Evolutionary conservation across 1,140 invertebrate species (phyloP).

Genomic region (Cheumatopsyche charites): DNA sequence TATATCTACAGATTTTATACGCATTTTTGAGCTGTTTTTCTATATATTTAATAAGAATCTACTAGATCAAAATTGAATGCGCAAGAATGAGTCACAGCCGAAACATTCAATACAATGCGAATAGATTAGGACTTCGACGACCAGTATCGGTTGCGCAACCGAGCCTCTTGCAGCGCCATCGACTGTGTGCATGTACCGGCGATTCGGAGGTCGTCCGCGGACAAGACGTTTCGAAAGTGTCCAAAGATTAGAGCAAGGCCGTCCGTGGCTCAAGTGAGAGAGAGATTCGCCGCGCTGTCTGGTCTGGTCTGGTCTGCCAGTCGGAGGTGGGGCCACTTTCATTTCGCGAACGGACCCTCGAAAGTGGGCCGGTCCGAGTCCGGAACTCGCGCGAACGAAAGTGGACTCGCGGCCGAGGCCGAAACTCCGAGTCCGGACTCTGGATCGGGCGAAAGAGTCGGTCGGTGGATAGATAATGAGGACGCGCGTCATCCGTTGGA

Average conservation of each 20-base stretch:
- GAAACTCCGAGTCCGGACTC: neutral
- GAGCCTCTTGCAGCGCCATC: neutral
- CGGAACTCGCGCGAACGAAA: neutral
- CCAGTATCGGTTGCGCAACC: constrained; percentile 6
- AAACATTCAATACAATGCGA: too few species aligned
- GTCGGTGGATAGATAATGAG: neutral
- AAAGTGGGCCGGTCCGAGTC: neutral
- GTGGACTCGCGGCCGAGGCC: neutral
- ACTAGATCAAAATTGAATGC: too few species aligned
- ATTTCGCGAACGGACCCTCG: constrained; percentile 15
- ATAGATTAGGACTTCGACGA: too few species aligned
- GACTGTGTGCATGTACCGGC: neutral
- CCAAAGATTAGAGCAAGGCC: constrained; percentile 17
- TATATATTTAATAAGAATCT: too few species aligned
- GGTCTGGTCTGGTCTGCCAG: constrained; percentile 30
- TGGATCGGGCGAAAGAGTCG: neutral
- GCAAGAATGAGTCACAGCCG: too few species aligned
- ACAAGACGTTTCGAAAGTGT: constrained; percentile 23
- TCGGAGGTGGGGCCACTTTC: constrained; percentile 37
- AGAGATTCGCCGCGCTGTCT: constrained; percentile 35
- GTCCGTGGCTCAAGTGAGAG: constrained; percentile 11
- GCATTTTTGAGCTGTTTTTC: too few species aligned
- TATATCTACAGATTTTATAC: too few species aligned
- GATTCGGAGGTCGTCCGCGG: neutral
- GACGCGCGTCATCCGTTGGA: constrained; percentile 1